A percentile compares a stretch with the other conserved stretches of the same genome.
Evolutionary conservation across 2,797 vertebrate species (phyloP).

Genomic region (Bradypodion ventrale): DNA sequence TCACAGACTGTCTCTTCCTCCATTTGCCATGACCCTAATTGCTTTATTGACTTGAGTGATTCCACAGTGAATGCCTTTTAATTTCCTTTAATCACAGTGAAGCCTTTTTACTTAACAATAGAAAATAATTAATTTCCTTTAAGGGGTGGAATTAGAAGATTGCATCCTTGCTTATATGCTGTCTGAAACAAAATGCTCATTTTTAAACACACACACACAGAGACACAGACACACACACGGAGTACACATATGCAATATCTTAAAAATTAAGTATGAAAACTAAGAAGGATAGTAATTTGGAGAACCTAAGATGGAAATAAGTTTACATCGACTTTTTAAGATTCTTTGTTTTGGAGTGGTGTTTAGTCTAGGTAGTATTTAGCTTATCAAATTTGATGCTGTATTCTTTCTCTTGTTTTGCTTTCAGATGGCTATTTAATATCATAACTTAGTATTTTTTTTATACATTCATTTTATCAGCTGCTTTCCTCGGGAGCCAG

Average conservation of each 20-base stretch:
- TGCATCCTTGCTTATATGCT: conserved; percentile 39
- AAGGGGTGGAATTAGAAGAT: conserved; percentile 50
- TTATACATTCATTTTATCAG: no score
- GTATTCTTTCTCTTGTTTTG: no score
- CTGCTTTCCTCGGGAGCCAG: no score
- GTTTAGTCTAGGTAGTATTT: neutral
- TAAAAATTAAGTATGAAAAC: conserved; percentile 25
- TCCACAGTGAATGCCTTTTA: conserved; percentile 45
- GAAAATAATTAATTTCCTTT: conserved; percentile 63
- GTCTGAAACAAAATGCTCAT: conserved; percentile 35
- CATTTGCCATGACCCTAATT: conserved; percentile 58
- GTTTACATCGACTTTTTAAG: conserved; percentile 23
- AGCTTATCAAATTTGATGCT: no score
- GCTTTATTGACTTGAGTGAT: conserved; percentile 64
- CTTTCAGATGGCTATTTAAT: no score
- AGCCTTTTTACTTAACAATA: conserved; percentile 52
- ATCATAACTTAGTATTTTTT: no score
- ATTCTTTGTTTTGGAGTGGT: conserved; percentile 11
- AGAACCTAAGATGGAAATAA: neutral
- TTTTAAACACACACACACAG: neutral
- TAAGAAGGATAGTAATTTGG: conserved; percentile 12
- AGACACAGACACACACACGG: neutral
- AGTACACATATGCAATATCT: neutral
- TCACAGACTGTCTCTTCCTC: conserved; percentile 40
- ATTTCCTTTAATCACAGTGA: conserved; percentile 66